Evolutionary conservation across 2,888 invertebrate genomes (phyloP), one percentile per base, ranked within the genome.

Genomic region (Gastrophysa polygoni): DNA sequence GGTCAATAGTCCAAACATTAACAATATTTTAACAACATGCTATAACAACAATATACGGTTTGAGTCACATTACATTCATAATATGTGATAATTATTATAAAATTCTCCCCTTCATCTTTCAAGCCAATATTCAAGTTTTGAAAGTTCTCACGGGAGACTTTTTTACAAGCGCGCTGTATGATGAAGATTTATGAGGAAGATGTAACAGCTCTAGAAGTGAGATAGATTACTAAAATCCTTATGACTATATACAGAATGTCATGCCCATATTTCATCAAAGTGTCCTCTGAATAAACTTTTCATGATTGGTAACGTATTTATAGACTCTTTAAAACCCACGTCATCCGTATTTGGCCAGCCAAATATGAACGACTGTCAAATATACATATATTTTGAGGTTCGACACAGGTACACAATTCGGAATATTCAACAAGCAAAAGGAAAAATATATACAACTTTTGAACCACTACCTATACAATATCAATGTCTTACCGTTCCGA

Each of bases 21-120:
- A 82, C 82, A 82, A 81, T 80, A 80, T 79, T 78, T 32, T 11
- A 82, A 82, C 81, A 82, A 82, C 82, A 81, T 82, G 81, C 82
- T 80, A 80, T 73, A 82, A 82, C 80, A 81, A 81, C 79, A 76
- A 72, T 74, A 80, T 79, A 80, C 78, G 78, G 77, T 76, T 76
- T 77, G 74, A 75, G 73, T 75, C 76, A 74, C 73, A 75, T 76
- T 73, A 74, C 73, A 75, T 76, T 73, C 73, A 74, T 75, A 75
- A 70, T 68, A 71, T 73, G 69, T 68, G 63, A 70, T 75, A 71
- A 74, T 73, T 73, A 69, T 43, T 38, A 38, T 52, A 38, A 52
- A 34, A 67, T 68, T 68, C 64, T 64, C 32, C 10, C 32, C 10
- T 11, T 11, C 11, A 32, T 8, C 10, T 3, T 32, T 11, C 32